Evolutionary conservation across 2,797 vertebrate genomes (phyloP).

Genomic region (Galaxias olidus): DNA sequence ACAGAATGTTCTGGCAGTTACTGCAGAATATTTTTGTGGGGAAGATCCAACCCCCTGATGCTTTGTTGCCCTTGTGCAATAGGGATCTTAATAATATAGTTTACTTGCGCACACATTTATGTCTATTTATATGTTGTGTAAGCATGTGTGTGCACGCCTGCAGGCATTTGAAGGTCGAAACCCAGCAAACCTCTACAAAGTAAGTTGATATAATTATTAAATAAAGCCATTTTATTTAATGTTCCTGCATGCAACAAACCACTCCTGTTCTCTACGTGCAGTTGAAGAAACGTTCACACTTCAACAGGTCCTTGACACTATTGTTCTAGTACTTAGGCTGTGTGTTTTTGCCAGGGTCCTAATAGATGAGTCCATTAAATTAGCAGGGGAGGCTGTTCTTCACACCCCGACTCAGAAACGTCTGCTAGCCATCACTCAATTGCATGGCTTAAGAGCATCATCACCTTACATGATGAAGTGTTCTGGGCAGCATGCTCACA

Average conservation of each 20-base stretch:
- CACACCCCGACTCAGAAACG: constrained; percentile 31
- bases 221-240: too few species aligned
- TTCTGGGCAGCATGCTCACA: not conserved
- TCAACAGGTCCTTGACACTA: not conserved
- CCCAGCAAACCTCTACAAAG: too few species aligned
- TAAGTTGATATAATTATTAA: too few species aligned
- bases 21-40: constrained; percentile 1
- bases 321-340: not conserved
- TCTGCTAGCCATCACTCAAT: constrained; percentile 25
- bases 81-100: not conserved
- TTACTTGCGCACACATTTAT: not conserved
- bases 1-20: constrained; percentile 15
- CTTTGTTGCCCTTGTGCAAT: not conserved
- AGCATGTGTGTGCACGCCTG: too few species aligned
- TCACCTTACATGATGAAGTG: constrained; percentile 14
- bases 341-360: constrained; percentile 18
- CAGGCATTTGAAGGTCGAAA: too few species aligned
- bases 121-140: constrained; percentile 12
- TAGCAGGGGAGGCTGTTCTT: constrained; percentile 28
- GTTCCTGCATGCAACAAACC: not conserved
- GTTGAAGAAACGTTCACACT: not conserved
- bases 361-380: constrained; percentile 41
- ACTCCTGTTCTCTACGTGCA: not conserved
- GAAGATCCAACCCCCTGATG: not conserved
- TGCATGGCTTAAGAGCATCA: constrained; percentile 16